Conservation (phyloP, 2,797 vertebrate genomes). For the Xenopus petersii region DNA sequence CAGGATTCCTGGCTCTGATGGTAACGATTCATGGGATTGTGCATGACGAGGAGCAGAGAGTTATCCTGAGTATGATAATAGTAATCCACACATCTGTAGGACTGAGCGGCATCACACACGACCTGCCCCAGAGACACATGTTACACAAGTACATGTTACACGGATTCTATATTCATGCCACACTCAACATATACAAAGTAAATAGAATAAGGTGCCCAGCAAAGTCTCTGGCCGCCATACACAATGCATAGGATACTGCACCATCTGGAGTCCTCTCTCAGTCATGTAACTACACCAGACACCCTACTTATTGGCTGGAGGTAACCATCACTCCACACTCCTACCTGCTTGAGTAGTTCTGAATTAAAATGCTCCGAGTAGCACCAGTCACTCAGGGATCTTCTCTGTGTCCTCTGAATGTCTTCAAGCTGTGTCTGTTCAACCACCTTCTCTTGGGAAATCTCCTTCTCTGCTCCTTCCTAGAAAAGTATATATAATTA, state of each 20-base stretch:
- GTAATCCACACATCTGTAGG: conserved; percentile 77
- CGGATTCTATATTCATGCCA: no score
- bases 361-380: conserved; percentile 78
- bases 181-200: no score
- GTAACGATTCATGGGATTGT: conserved; percentile 79
- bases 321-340: no score
- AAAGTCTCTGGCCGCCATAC: no score
- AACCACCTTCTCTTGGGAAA: neutral
- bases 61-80: conserved; percentile 76
- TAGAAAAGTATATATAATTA: neutral
- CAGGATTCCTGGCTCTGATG: conserved; percentile 71
- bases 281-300: no score
- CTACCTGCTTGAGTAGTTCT: conserved; percentile 80
- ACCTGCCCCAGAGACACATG: conserved; percentile 64
- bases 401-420: conserved; percentile 70
- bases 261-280: no score
- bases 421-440: conserved; percentile 60
- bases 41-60: conserved; percentile 78
- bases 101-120: conserved; percentile 72
- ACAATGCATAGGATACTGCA: no score
- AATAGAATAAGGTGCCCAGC: no score
- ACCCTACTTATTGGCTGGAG: no score
- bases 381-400: conserved; percentile 77
- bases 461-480: neutral
- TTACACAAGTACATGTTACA: neutral